Percentiles rank a stretch among this genome's conserved stretches.
phyloP scores from a whole-genome alignment of 2,113 vertebrate species.

The Clarias macrocephalus region DNA sequence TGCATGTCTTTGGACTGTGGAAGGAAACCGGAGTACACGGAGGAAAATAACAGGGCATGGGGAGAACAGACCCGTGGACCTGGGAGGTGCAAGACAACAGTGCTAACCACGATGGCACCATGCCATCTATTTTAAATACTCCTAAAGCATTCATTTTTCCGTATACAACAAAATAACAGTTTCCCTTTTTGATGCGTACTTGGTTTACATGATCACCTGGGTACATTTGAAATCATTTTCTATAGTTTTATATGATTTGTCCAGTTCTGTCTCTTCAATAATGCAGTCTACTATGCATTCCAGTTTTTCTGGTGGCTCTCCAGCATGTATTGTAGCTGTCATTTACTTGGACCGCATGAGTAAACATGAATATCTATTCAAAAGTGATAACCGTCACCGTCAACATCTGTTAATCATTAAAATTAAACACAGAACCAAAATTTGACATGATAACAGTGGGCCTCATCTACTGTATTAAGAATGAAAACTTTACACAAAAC shows the following conservation, averaged over 20 bases:
- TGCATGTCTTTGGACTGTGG: too few species aligned
- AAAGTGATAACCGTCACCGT: neutral
- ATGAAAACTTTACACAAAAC: neutral
- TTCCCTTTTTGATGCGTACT: too few species aligned
- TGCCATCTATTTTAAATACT: too few species aligned
- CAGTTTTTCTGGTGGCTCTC: conserved; percentile 77
- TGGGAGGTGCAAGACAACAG: too few species aligned
- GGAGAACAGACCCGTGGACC: too few species aligned
- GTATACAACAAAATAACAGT: too few species aligned
- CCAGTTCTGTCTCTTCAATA: conserved; percentile 78
- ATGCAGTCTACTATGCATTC: conserved; percentile 78
- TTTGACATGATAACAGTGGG: neutral
- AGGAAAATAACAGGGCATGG: too few species aligned
- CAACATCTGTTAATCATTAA: neutral
- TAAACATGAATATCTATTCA: neutral
- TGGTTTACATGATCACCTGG: too few species aligned
- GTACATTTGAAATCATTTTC: too few species aligned
- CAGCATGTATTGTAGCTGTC: conserved; percentile 67
- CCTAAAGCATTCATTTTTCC: too few species aligned
- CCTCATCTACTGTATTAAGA: neutral
- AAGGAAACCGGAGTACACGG: too few species aligned
- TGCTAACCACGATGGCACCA: too few species aligned
- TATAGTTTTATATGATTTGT: conserved; percentile 42
- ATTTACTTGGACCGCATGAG: neutral
- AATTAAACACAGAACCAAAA: neutral